Conservation (phyloP, 2,797 vertebrate genomes). For the Myotis planiceps region DNA sequence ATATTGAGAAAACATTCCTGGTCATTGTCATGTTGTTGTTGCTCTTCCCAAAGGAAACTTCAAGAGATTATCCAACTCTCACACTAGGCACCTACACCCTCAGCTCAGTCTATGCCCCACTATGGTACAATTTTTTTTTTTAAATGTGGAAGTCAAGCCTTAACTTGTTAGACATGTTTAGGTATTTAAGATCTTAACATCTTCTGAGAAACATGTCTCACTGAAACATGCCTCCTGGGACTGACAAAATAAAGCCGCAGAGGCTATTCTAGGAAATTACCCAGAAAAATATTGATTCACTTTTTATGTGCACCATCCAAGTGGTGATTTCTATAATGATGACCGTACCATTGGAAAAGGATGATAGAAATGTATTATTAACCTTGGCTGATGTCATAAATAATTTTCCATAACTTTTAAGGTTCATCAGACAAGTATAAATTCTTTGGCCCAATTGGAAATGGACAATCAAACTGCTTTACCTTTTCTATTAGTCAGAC, state of each 20-base stretch:
- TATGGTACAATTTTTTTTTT: not conserved
- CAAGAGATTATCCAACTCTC: not conserved
- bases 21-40: not conserved
- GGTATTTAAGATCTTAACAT: not conserved
- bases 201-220: not conserved
- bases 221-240: not conserved
- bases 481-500: not conserved
- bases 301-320: not conserved
- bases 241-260: not conserved
- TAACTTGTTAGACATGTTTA: not conserved
- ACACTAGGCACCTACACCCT: not conserved
- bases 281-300: not conserved
- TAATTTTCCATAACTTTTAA: not conserved
- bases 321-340: not conserved
- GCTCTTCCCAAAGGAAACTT: not conserved
- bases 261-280: conserved; percentile 10
- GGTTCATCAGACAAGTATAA: not conserved
- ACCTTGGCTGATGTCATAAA: not conserved
- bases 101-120: not conserved
- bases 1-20: not conserved
- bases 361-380: not conserved
- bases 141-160: not conserved
- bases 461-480: not conserved
- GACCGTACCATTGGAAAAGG: not conserved
- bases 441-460: not conserved